Percentiles rank a stretch among this genome's conserved stretches.
phyloP scores from a whole-genome alignment of 1,140 invertebrate genomes.

The Zaprionus lachaisei region DNA sequence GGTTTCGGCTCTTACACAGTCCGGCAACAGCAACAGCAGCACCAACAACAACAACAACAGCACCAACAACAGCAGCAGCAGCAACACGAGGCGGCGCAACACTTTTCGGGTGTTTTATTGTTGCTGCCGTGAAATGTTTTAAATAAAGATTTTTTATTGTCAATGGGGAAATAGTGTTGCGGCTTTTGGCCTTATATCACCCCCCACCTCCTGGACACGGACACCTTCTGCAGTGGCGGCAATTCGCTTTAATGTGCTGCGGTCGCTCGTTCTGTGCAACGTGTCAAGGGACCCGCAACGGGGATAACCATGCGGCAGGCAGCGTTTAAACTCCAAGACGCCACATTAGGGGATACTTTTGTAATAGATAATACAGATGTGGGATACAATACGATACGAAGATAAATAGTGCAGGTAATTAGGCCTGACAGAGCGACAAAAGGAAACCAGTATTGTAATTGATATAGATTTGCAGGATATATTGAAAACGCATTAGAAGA shows the following conservation, averaged over 20 bases:
- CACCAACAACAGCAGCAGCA: neutral
- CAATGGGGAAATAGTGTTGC: slow-evolving; percentile 77
- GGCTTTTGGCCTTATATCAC: slow-evolving; percentile 74
- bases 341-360: slow-evolving; percentile 51
- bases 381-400: slow-evolving; percentile 16
- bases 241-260: slow-evolving; percentile 67
- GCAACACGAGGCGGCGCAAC: slow-evolving; percentile 4
- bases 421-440: slow-evolving; percentile 4
- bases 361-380: neutral
- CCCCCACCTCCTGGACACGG: slow-evolving; percentile 17
- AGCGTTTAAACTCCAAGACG: slow-evolving; percentile 60
- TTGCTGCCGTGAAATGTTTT: slow-evolving; percentile 78
- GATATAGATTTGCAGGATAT: neutral
- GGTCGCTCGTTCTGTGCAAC: slow-evolving; percentile 50
- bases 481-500: neutral
- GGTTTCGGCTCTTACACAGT: slow-evolving; percentile 64
- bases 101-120: slow-evolving; percentile 78
- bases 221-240: slow-evolving; percentile 51
- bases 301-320: slow-evolving; percentile 45
- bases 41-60: neutral
- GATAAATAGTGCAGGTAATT: slow-evolving; percentile 41
- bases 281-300: slow-evolving; percentile 54
- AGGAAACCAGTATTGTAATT: neutral
- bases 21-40: slow-evolving; percentile 1
- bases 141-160: slow-evolving; percentile 83